Evolutionary conservation across 2,888 invertebrate genomes (phyloP).

Genomic region (Xestia rhomboidea): DNA sequence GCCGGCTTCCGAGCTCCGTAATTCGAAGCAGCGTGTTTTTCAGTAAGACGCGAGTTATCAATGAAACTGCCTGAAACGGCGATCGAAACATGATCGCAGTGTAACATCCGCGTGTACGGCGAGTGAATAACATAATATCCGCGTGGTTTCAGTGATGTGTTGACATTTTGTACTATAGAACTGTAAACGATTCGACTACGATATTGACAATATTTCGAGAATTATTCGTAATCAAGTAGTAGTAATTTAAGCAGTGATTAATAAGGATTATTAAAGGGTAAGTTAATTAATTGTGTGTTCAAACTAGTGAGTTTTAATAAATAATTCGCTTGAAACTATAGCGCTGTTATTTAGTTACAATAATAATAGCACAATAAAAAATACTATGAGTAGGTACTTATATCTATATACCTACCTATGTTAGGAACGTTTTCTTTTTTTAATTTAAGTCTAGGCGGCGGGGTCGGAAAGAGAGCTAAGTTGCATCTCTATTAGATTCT

Average conservation of each 20-base stretch:
- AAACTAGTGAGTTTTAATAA: background rate
- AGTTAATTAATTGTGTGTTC: constrained; percentile 33
- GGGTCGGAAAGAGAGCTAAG: background rate
- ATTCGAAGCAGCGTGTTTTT: constrained; percentile 78
- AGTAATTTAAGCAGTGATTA: constrained; percentile 36
- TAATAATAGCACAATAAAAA: background rate
- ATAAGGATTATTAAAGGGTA: constrained; percentile 50
- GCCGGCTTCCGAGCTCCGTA: constrained; percentile 84
- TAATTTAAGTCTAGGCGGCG: background rate
- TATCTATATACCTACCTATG: background rate
- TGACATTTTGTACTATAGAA: constrained; percentile 72
- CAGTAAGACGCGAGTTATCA: constrained; percentile 82
- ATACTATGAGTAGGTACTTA: background rate
- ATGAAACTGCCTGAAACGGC: constrained; percentile 78
- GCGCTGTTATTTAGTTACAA: background rate
- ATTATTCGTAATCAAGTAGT: constrained; percentile 18
- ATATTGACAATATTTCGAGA: constrained; percentile 47
- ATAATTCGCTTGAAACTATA: background rate
- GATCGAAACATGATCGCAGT: constrained; percentile 54
- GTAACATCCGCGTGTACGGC: constrained; percentile 40
- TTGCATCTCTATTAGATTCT: background rate
- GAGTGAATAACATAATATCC: constrained; percentile 55
- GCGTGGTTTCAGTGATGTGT: constrained; percentile 80
- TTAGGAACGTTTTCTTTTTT: too few relatives aligned
- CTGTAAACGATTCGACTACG: constrained; percentile 63